Conservation (phyloP, 1,140 invertebrate species). For the Heliothis virescens region DNA sequence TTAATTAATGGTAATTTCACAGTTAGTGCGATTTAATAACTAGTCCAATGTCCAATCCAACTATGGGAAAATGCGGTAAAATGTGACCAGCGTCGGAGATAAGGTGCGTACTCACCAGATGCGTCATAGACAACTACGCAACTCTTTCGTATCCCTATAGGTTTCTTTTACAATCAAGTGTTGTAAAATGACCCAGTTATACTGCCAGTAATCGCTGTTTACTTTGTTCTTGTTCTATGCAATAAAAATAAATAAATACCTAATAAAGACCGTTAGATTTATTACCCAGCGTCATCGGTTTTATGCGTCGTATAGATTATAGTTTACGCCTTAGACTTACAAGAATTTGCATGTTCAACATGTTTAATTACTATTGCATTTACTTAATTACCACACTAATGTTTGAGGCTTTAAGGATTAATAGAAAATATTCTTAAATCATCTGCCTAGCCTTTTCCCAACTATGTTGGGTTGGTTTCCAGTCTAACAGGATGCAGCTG, state of each 20-base stretch:
- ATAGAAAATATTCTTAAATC: too few relatives aligned
- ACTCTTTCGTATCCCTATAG: background rate
- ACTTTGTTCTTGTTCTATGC: background rate
- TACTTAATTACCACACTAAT: too few relatives aligned
- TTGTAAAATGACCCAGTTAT: constrained; percentile 1
- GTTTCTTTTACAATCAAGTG: background rate
- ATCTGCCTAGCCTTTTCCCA: too few relatives aligned
- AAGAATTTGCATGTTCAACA: too few relatives aligned
- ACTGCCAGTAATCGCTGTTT: background rate
- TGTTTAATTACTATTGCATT: too few relatives aligned
- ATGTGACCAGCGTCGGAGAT: background rate
- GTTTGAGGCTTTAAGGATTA: too few relatives aligned
- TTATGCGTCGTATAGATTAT: too few relatives aligned
- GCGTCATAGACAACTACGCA: background rate
- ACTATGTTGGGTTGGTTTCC: too few relatives aligned
- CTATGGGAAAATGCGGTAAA: background rate
- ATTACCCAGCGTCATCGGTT: too few relatives aligned
- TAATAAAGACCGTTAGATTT: too few relatives aligned
- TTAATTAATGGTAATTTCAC: background rate
- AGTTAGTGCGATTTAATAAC: background rate
- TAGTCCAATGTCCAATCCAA: background rate
- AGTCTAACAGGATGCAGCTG: too few relatives aligned
- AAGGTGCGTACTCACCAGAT: background rate
- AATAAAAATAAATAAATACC: background rate
- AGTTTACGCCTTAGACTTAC: too few relatives aligned